Percentiles rank a stretch among this genome's conserved stretches.
These are phyloP conservation scores for Amblyopsis hoosieri DNA, from an alignment of 2,797 vertebrate species.

Conservation along the genomic window DNA sequence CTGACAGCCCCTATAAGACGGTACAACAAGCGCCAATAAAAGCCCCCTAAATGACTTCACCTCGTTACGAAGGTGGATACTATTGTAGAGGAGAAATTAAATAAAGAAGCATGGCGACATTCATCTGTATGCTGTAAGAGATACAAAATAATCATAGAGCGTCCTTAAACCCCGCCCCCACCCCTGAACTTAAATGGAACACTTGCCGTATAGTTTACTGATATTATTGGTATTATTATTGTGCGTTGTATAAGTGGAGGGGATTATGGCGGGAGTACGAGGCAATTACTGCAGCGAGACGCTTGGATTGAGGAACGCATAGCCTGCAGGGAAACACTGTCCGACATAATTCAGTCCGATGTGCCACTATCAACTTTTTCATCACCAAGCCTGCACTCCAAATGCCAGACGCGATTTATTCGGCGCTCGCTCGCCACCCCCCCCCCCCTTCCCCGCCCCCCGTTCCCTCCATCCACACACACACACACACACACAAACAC, in stretches of 20 bases:
- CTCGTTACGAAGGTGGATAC: slow-evolving; percentile 16
- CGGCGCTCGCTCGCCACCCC: slow-evolving; percentile 42
- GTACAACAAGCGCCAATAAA: slow-evolving; percentile 43
- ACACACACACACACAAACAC: no score
- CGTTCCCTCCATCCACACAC: slow-evolving; percentile 22
- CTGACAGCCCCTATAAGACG: slow-evolving; percentile 29
- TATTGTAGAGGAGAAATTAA: no score
- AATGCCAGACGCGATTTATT: slow-evolving; percentile 73
- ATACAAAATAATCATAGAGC: neutral
- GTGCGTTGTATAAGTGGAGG: slow-evolving; percentile 45
- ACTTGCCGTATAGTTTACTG: slow-evolving; percentile 29
- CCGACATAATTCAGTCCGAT: slow-evolving; percentile 67
- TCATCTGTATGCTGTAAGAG: neutral
- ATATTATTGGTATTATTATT: slow-evolving; percentile 11
- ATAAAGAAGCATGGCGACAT: neutral
- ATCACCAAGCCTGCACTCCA: slow-evolving; percentile 61
- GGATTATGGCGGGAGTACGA: slow-evolving; percentile 41
- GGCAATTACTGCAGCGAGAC: slow-evolving; percentile 50
- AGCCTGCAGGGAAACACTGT: slow-evolving; percentile 62
- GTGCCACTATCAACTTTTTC: slow-evolving; percentile 74
- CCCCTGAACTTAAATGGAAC: slow-evolving; percentile 24
- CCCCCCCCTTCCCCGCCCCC: slow-evolving; percentile 12
- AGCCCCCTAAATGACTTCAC: slow-evolving; percentile 15
- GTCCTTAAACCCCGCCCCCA: neutral
- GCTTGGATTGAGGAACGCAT: slow-evolving; percentile 60